These are phyloP conservation scores for Palythoa grandiflora DNA, from an alignment of 92 coral and sea anemone species.

Conservation along the genomic window DNA sequence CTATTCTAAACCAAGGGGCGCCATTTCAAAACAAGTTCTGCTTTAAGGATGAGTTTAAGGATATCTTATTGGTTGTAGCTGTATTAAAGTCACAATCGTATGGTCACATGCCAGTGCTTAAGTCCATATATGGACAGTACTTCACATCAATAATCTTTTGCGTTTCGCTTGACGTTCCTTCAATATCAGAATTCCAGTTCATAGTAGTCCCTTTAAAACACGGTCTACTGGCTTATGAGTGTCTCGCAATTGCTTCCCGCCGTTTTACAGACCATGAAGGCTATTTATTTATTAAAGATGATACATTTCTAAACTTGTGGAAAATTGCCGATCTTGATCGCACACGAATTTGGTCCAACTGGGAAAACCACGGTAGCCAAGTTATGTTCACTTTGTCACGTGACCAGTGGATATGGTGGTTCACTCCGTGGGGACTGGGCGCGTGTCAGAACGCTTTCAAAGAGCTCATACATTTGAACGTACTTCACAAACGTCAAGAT, in stretches of 20 bases:
- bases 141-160: constrained; percentile 80
- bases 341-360: constrained; percentile 76
- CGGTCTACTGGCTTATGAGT: constrained; percentile 85
- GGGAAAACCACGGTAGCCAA: constrained; percentile 68
- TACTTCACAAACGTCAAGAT: constrained; percentile 53
- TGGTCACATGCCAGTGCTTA: constrained; percentile 66
- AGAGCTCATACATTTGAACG: constrained; percentile 69
- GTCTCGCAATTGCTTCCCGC: constrained; percentile 74
- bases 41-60: constrained; percentile 52
- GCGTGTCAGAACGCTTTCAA: constrained; percentile 81
- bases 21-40: constrained; percentile 9
- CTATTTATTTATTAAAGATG: constrained; percentile 74
- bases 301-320: constrained; percentile 68
- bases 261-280: constrained; percentile 70
- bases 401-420: constrained; percentile 84
- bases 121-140: constrained; percentile 63
- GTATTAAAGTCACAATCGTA: constrained; percentile 63
- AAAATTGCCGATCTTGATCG: constrained; percentile 68
- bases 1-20: neutral
- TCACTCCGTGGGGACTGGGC: constrained; percentile 78
- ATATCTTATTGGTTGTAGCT: constrained; percentile 66
- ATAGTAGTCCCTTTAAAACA: constrained; percentile 61
- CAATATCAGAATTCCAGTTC: constrained; percentile 24
- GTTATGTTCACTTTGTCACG: constrained; percentile 75
- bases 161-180: constrained; percentile 51